Base-by-base conservation (phyloP, 2,113 vertebrate genomes). In the Chamaetylas fuelleborni region DNA sequence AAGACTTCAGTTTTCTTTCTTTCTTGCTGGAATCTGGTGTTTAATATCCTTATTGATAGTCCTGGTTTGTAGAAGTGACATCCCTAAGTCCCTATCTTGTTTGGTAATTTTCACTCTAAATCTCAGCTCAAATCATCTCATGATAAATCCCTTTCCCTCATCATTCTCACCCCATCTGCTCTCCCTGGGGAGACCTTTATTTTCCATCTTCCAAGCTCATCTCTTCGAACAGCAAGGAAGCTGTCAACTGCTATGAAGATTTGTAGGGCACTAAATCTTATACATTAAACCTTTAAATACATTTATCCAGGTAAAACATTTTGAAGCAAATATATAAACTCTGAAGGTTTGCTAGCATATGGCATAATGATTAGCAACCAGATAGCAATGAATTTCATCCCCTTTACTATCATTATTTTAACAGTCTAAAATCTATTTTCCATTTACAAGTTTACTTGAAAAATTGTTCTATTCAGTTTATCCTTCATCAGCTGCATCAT, bases 241-340 rank as follows among this genome's bases (percentile, higher is more conserved):
- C 88, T 97, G 96, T 96, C 96, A 97, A 65, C 86, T 96, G 86
- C 81, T 96, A 66, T 82, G 95, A 96, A 96, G 96, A 97, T 97
- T 96, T 97, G 95, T 96, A 87, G 93, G 84, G 36, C 93, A 96
- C 83, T 96, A 96, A 96, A 97, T 96, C 95, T 93, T 94, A 56
- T 92, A 62, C 81, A 69, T 92, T 96, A 95, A 96, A 96, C 81
- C 94, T 87, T 96, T 96, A 96, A 96, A 95, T 93, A 88, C 90
- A 81, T 94, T 96, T 95, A 96, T 96, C 92, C 95, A 97, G 96
- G 96, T 94, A 96, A 94, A 96, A 89, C 54, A 96, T 94, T 96
- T 93, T 80, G 73, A 93, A 94, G 81, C 72, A 89, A 95, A 96
- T 89, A 74, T 14, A 96, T 88, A 94, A 94, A 93, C 61, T 83